A percentile compares a stretch with the other conserved stretches of the same genome.
These are phyloP conservation scores for Petrocephalus microphthalmus DNA, from an alignment of 2,113 vertebrate genomes.

Conservation along the genomic window DNA sequence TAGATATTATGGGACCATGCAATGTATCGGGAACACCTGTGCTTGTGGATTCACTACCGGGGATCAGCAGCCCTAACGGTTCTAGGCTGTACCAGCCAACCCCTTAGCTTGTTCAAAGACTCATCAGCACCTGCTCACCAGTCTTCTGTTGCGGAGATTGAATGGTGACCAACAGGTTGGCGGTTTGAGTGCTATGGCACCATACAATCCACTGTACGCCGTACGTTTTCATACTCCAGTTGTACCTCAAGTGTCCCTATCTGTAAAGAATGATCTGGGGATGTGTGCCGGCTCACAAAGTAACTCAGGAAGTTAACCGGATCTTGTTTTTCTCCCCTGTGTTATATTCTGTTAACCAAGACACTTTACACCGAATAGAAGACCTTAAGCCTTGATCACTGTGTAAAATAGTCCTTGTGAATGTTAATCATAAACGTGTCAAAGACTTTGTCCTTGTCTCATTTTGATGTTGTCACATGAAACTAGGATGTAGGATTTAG, in stretches of 20 bases:
- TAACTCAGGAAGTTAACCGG: conserved; percentile 64
- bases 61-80: background rate
- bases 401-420: conserved; percentile 67
- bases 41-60: background rate
- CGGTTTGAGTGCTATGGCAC: background rate
- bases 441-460: conserved; percentile 53
- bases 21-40: background rate
- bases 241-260: conserved; percentile 2
- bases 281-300: conserved; percentile 18
- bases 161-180: background rate
- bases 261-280: background rate
- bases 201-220: too few relatives aligned
- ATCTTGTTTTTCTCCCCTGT: conserved; percentile 42
- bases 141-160: background rate
- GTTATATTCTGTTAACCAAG: conserved; percentile 45
- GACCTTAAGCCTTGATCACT: conserved; percentile 64
- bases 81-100: background rate
- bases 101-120: background rate
- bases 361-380: conserved; percentile 63
- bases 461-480: conserved; percentile 51
- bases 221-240: background rate
- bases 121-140: background rate
- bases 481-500: conserved; percentile 45
- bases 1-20: background rate
- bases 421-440: conserved; percentile 65